A percentile compares a stretch with the other conserved stretches of the same genome.
Evolutionary conservation across 2,888 invertebrate genomes (phyloP).

Genomic region (Nemotelus pantherinus): DNA sequence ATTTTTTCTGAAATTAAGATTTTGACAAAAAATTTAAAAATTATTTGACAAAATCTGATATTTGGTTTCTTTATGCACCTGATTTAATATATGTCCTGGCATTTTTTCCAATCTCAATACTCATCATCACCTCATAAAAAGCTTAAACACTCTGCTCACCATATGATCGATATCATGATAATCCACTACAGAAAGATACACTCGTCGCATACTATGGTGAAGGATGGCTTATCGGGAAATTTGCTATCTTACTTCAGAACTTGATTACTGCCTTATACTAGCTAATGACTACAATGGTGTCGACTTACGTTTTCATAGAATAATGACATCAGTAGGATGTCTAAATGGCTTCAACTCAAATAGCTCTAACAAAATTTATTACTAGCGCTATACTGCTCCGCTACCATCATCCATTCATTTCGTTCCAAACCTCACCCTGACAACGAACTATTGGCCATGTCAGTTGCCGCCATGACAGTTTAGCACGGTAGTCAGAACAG

Average conservation of each 20-base stretch:
- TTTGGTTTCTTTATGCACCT: too few relatives aligned
- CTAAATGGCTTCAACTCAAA: slow-evolving; percentile 34
- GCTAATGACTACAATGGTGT: slow-evolving; percentile 29
- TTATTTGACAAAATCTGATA: too few relatives aligned
- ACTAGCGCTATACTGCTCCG: neutral
- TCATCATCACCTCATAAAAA: too few relatives aligned
- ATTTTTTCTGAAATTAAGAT: too few relatives aligned
- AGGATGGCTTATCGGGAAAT: slow-evolving; percentile 4
- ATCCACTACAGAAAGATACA: too few relatives aligned
- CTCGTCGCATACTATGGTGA: too few relatives aligned
- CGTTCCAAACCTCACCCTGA: neutral
- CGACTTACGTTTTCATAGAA: slow-evolving; percentile 36
- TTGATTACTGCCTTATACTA: slow-evolving; percentile 22
- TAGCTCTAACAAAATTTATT: slow-evolving; percentile 35
- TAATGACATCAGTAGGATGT: slow-evolving; percentile 35
- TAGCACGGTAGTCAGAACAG: neutral
- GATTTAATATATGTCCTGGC: too few relatives aligned
- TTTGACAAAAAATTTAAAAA: too few relatives aligned
- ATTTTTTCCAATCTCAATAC: too few relatives aligned
- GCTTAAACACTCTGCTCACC: too few relatives aligned
- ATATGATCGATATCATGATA: too few relatives aligned
- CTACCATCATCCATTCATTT: neutral
- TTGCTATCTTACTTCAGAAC: slow-evolving; percentile 11
- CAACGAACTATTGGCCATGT: neutral
- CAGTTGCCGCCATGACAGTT: neutral